These are phyloP conservation scores for Pemphigus obesinymphae DNA, from an alignment of 1,140 invertebrate species.

Conservation along the genomic window DNA sequence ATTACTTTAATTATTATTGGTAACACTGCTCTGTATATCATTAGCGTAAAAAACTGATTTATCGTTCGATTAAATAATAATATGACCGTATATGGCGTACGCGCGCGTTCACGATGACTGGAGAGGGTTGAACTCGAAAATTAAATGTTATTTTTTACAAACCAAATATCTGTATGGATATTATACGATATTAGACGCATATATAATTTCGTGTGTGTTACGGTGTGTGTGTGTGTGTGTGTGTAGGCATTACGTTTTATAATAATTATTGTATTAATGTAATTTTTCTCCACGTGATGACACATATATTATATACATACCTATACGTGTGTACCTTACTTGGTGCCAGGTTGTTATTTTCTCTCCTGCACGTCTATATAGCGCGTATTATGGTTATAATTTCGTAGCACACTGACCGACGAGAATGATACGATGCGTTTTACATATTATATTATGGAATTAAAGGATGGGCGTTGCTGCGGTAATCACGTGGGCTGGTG, in stretches of 20 bases:
- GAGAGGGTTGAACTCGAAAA: neutral
- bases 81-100: neutral
- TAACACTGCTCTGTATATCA: too few relatives aligned
- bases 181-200: neutral
- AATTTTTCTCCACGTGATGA: neutral
- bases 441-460: constrained; percentile 10
- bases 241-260: neutral
- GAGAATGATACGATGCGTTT: neutral
- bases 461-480: constrained; percentile 26
- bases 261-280: neutral
- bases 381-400: constrained; percentile 1
- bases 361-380: neutral
- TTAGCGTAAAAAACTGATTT: neutral
- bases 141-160: neutral
- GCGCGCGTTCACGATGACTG: neutral
- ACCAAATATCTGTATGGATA: neutral
- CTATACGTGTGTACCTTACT: too few relatives aligned
- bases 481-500: constrained; percentile 20
- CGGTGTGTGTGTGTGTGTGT: neutral
- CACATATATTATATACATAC: too few relatives aligned
- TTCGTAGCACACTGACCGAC: neutral
- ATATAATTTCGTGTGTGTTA: neutral
- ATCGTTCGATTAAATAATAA: neutral
- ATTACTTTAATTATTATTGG: too few relatives aligned
- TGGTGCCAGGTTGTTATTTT: neutral